Evolutionary conservation across 30 jellyfish, hydroid and myxozoan species (phyloP).

Genomic region (Pseudorhiza aurosa): DNA sequence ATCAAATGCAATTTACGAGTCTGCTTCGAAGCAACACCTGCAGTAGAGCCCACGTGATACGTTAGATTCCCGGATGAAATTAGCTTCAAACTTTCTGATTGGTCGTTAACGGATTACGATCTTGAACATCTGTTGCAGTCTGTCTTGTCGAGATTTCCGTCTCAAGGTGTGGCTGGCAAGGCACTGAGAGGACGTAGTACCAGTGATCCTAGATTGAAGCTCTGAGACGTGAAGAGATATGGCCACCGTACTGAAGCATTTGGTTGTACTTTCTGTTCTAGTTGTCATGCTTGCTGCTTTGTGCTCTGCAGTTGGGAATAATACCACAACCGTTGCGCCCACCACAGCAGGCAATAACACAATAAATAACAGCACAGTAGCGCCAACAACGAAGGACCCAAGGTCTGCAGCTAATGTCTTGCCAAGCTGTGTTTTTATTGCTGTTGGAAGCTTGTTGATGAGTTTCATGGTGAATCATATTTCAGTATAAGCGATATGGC

Average conservation of each 20-base stretch:
- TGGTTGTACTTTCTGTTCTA: not conserved
- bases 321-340: not conserved
- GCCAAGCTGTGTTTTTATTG: conserved; percentile 9
- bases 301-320: not conserved
- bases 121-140: not conserved
- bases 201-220: not conserved
- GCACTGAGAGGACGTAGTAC: not conserved
- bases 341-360: not conserved
- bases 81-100: not conserved
- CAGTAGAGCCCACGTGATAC: not conserved
- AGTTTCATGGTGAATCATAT: conserved; percentile 15
- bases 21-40: too few relatives aligned
- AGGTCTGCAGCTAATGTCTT: not conserved
- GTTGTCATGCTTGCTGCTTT: not conserved
- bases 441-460: conserved; percentile 14
- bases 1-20: too few relatives aligned
- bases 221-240: not conserved
- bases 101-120: not conserved
- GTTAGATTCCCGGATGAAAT: not conserved
- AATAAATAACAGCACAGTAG: not conserved
- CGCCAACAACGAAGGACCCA: not conserved
- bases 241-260: conserved; percentile 1
- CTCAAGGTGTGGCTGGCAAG: not conserved
- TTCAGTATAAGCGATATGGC: conserved; percentile 14
- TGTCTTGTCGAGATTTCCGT: not conserved